Base-by-base conservation (phyloP, 1,140 invertebrate species). In the Drosophila aff. region DNA sequence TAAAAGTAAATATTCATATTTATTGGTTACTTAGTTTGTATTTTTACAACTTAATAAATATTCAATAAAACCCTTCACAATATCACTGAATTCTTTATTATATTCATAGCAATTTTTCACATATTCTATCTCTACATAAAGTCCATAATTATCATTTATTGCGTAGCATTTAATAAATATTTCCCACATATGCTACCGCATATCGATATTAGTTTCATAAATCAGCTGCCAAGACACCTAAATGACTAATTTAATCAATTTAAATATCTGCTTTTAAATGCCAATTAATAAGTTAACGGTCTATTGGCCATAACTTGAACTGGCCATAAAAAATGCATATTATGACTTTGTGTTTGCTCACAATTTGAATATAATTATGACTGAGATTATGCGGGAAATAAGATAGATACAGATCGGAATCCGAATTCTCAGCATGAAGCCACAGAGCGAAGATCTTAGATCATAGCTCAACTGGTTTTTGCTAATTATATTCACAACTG, bases 301-400 rank as follows among this genome's bases (percentile, higher is more conserved):
- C 38, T 68, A 36, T 40, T 67, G 61, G 36, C 62, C 62, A 68
- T 65, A 68, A 49, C 44, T 40, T 21, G 61, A 65, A 64, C 31
- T 47, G 41, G 41, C 16, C 21, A 72, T 73, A 50, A 73, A 73
- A 59, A 49, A 72, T 60, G 55, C 40, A 60, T 52, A 46, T 73
- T 61, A 72, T 60, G 67, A 61, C 38, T 50, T 21, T 55, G 23
- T 53, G 67, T 55, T 68, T 71, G 63, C 31, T 0, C 38, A 71
- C 41, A 60, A 60, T 72, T 73, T 72, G 67, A 73, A 72, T 60
- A 60, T 60, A 50, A 28, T 73, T 72, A 73, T 61, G 38, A 50
- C 52, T 36, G n/a, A 36, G 52, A 71, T 50, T 43, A 21, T 49
- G 28, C 49, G 52, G 44, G 44, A 73, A 41, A 59, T 40, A 5